Base-by-base conservation (phyloP, 2,888 invertebrate genomes). In the Axea sp. region DNA sequence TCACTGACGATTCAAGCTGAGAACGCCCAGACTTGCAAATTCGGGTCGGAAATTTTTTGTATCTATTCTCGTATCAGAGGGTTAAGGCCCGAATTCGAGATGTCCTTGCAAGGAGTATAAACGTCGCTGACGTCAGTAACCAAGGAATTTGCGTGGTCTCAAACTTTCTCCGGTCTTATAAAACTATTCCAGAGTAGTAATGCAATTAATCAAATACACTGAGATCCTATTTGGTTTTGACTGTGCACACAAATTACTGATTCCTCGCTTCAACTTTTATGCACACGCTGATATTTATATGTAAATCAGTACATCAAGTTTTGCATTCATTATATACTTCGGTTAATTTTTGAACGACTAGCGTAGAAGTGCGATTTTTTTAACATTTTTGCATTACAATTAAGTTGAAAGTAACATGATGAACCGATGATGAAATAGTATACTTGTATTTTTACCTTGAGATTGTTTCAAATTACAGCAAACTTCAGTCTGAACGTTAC, bases 391-490 rank as follows among this genome's bases (percentile, higher is more conserved):
- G 1, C 6, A 28, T 43, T 14, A 43, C 26, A 30, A 17, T 6
- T 15, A n/a, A 30, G 30, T 14, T 30, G 28, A 45, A 28, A 30
- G 15, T 43, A 14, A 22, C 6, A 15, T 3, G 3, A 41, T 41
- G 7, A 24, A 11, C 12, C 7, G 22, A 9, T 28, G 28, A 3
- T 4, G 7, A 6, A 14, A 14, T 26, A 8, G n/a, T 14, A 11
- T 26, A 9, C 8, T 6, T 2, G 2, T 9, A 41, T 30, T 17
- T 22, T 49, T 31, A 51, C 51, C 31, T 51, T 41, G 49, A 6
- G 3, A 0, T 15, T 64, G 31, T 43, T 64, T 71, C n/a, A 83
- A 47, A 8, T 75, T 80, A 57, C 85, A 85, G 64, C 85, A 85
- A 3, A 80, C 78, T 73, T 84, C 80, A 11, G 55, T 47, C 7